Conservation (phyloP, 2,113 vertebrate species). For the Stegastes partitus region DNA sequence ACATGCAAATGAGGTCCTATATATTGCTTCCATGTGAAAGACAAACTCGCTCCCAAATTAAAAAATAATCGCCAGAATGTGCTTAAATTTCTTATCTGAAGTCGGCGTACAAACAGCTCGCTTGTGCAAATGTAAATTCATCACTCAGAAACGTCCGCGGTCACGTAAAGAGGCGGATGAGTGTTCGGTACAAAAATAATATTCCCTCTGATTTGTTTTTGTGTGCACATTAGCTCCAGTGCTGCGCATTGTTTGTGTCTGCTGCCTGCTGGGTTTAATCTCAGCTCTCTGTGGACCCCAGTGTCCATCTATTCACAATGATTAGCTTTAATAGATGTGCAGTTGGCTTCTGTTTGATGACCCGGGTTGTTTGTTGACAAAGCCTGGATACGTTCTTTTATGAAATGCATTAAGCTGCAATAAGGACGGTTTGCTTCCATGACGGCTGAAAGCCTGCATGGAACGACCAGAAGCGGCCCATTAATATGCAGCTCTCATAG, state of each 20-base stretch:
- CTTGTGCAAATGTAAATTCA: slow-evolving; percentile 47
- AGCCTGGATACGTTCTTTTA: slow-evolving; percentile 31
- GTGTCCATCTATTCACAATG: slow-evolving; percentile 54
- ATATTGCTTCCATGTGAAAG: slow-evolving; percentile 23
- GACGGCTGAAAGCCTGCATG: slow-evolving; percentile 16
- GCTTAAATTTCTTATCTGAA: slow-evolving; percentile 25
- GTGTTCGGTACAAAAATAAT: slow-evolving; percentile 32
- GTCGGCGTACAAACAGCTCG: slow-evolving; percentile 24
- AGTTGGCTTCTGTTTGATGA: slow-evolving; percentile 47
- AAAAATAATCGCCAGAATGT: not conserved
- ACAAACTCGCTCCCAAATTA: slow-evolving; percentile 23
- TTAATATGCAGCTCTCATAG: slow-evolving; percentile 27
- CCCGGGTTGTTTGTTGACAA: slow-evolving; percentile 56
- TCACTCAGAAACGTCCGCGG: slow-evolving; percentile 23
- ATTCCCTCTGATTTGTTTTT: slow-evolving; percentile 41
- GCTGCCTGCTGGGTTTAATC: slow-evolving; percentile 63
- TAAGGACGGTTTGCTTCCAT: slow-evolving; percentile 26
- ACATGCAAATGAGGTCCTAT: slow-evolving; percentile 50
- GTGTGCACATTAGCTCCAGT: slow-evolving; percentile 33
- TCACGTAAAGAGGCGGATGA: slow-evolving; percentile 42
- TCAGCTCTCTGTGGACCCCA: slow-evolving; percentile 34
- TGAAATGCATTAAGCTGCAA: slow-evolving; percentile 42
- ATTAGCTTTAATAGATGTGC: slow-evolving; percentile 68
- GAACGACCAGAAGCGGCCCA: not conserved
- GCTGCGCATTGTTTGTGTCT: slow-evolving; percentile 41